Base-by-base conservation (phyloP, 2,888 invertebrate genomes). In the Xanthia icteritia region DNA sequence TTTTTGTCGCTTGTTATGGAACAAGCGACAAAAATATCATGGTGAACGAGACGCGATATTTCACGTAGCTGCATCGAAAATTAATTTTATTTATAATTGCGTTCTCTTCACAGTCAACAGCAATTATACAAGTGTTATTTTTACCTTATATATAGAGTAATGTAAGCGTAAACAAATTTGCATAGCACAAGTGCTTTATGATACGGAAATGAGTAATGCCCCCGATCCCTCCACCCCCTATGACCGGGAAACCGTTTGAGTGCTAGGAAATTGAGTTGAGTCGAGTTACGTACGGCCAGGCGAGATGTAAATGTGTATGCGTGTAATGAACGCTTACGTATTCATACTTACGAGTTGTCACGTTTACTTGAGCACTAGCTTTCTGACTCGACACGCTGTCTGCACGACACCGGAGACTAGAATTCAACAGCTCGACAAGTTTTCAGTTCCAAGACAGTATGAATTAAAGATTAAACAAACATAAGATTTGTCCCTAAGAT, bases 251-350 rank as follows among this genome's bases (percentile, higher is more conserved):
- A 92, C 89, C 89, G 89, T 91, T 92, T 91, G 89, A 92, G 92
- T 92, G 89, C 88, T 86, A 90, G 94, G 93, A 94, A 94, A 94
- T 94, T 93, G 91, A 93, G 91, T 93, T 92, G 88, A 86, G 87
- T 88, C 87, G 82, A 89, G 88, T 90, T 88, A 91, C 88, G 86
- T 89, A 88, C 87, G 86, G 82, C 85, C 81, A 79, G 81, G 76
- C 69, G 72, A 72, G 79, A 87, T 86, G 87, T 83, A 89, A 89
- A 90, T 89, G 86, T 89, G 79, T 81, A 83, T 82, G 82, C 81
- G 85, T 88, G 75, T 91, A 91, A 91, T 91, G 88, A 89, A 87
- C 86, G 84, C 79, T 87, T 88, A 88, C 76, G 85, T 87, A 88
- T 89, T 88, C 88, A 87, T 83, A 82, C 82, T 84, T 81, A 77